Evolutionary conservation across 2,888 invertebrate species (phyloP), one percentile per base, ranked within the genome.

Genomic region (Aromia moschata): DNA sequence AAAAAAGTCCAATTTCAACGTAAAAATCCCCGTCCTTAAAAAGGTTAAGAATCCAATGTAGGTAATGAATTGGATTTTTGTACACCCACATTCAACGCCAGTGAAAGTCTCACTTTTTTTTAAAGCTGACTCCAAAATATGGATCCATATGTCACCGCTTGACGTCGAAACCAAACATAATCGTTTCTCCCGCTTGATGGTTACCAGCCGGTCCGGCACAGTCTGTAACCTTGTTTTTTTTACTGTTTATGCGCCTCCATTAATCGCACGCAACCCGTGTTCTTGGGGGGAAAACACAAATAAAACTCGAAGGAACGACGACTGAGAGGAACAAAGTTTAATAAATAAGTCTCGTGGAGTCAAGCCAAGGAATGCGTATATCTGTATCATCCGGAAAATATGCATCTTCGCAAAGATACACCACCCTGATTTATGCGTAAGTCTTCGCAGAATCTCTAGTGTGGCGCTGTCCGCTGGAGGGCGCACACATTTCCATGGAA

Each of bases 271-370:
- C 62, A 56, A 59, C 62, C 59, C 59, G 52, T 53, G 62, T 54
- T 31, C 40, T 45, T 31, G 18, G 14, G 54, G 45, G 14, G 43
- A 43, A 43, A 44, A 60, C 40, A 38, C 37, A 20, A 17, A 52
- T 56, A 52, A 20, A 12, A 18, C 38, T 31, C 33, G 16, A 53
- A 30, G 30, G 36, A 53, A 53, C 53, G 53, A 60, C 59, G 49
- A 31, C 53, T 45, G 53, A 53, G 52, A 54, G 52, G 59, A 55
- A 64, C 52, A 51, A 41, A 51, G 53, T 64, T 58, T 64, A n/a
- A 65, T 62, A 65, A 65, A 65, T 65, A 65, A 60, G 60, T 58
- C 43, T 25, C 60, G 56, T 64, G 65, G 60, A 62, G 36, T 43
- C 49, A 46, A 37, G 65, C 65, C 65, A 65, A 65, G 62, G 60